These are phyloP conservation scores for Chymomyza procnemis DNA, from an alignment of 2,888 invertebrate genomes.

Conservation along the genomic window DNA sequence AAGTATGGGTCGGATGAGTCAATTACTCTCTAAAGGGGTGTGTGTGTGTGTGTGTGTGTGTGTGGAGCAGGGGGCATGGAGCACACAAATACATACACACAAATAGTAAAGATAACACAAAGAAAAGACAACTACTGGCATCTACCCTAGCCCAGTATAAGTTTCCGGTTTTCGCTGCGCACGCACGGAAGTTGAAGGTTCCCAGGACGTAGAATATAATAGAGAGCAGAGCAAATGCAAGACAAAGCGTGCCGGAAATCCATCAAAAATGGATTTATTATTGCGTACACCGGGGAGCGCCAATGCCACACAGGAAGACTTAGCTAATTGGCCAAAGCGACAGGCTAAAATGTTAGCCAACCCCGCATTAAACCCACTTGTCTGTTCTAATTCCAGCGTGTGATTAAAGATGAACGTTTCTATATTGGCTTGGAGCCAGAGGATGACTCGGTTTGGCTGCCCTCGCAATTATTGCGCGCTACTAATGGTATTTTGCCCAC, in stretches of 20 bases:
- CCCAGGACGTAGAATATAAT: slow-evolving; percentile 16
- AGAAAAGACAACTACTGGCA: not conserved
- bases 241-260: not conserved
- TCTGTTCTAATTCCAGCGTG: slow-evolving; percentile 82
- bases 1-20: slow-evolving; percentile 75
- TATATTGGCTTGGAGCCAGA: slow-evolving; percentile 94
- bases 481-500: slow-evolving; percentile 82
- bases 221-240: slow-evolving; percentile 6
- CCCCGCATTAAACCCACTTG: not conserved
- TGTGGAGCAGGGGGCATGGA: slow-evolving; percentile 20
- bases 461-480: slow-evolving; percentile 92
- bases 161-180: slow-evolving; percentile 1
- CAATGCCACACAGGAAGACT: not conserved
- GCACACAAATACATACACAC: slow-evolving; percentile 3
- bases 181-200: slow-evolving; percentile 10
- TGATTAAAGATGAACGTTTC: slow-evolving; percentile 93
- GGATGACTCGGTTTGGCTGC: slow-evolving; percentile 94
- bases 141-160: not conserved
- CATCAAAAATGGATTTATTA: slow-evolving; percentile 36
- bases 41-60: too few species aligned
- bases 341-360: not conserved
- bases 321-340: not conserved
- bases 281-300: slow-evolving; percentile 18
- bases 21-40: not conserved
- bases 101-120: not conserved